A percentile compares a stretch with the other conserved stretches of the same genome.
phyloP scores from a whole-genome alignment of 1,140 invertebrate genomes.

The Lepidurus arcticus region DNA sequence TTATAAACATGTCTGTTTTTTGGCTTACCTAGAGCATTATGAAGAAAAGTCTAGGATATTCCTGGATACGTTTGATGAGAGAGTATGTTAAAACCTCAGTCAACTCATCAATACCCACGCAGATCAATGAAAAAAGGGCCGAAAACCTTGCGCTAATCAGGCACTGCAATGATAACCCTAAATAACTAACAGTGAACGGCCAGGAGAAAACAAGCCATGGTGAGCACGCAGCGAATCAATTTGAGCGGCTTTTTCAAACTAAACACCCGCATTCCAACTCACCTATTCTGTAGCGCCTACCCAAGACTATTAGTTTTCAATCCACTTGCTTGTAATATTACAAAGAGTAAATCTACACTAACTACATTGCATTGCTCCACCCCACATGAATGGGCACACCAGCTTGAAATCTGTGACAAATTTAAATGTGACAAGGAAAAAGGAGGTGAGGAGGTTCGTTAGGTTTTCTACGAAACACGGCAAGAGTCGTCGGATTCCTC shows the following conservation, averaged over 20 bases:
- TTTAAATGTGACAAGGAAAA: background rate
- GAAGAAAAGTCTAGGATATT: background rate
- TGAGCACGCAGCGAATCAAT: constrained; percentile 9
- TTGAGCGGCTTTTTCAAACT: background rate
- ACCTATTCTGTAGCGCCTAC: background rate
- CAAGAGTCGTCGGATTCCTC: constrained; percentile 29
- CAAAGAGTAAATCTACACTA: constrained; percentile 11
- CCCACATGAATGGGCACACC: too few relatives aligned
- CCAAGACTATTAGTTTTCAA: background rate
- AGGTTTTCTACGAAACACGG: constrained; percentile 31
- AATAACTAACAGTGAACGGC: constrained; percentile 6
- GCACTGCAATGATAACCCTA: constrained; percentile 6
- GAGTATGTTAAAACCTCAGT: background rate
- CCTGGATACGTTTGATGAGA: background rate
- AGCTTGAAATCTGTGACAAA: too few relatives aligned
- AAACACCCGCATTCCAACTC: background rate
- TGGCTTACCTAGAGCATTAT: constrained; percentile 18
- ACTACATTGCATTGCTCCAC: background rate
- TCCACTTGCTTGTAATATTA: background rate
- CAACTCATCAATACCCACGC: constrained; percentile 13
- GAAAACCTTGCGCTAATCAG: background rate
- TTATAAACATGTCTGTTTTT: constrained; percentile 10
- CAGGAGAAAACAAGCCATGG: background rate
- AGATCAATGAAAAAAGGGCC: background rate
- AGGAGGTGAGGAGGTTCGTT: background rate